These are phyloP conservation scores for Lutjanus argentimaculatus DNA, from an alignment of 2,797 vertebrate genomes.

Conservation along the genomic window DNA sequence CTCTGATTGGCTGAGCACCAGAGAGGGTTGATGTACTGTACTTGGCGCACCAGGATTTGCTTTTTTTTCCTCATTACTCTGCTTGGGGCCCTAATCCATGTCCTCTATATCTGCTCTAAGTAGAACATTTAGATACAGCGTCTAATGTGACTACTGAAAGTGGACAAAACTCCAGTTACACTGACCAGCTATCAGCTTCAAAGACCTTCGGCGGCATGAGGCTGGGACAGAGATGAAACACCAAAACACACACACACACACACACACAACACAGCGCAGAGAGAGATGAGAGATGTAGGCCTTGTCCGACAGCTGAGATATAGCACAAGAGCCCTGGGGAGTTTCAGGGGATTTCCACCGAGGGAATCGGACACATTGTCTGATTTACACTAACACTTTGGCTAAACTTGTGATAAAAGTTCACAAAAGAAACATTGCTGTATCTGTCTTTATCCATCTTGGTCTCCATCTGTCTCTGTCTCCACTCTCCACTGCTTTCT, in stretches of 20 bases:
- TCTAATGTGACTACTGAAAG: slow-evolving; percentile 64
- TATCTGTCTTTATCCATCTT: slow-evolving; percentile 72
- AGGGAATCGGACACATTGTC: slow-evolving; percentile 80
- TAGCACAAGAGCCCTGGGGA: slow-evolving; percentile 79
- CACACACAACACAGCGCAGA: slow-evolving; percentile 38
- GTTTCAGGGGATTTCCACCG: slow-evolving; percentile 84
- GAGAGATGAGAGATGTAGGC: slow-evolving; percentile 72
- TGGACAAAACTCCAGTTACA: slow-evolving; percentile 70
- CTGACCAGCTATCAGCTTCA: slow-evolving; percentile 76
- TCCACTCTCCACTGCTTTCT: slow-evolving; percentile 36
- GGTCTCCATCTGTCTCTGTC: slow-evolving; percentile 60
- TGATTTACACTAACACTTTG: slow-evolving; percentile 86
- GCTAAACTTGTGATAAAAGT: slow-evolving; percentile 84
- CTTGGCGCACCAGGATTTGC: neutral
- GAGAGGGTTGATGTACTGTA: neutral
- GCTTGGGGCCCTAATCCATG: slow-evolving; percentile 7
- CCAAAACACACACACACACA: slow-evolving; percentile 44
- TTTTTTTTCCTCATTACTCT: neutral
- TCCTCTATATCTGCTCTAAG: slow-evolving; percentile 42
- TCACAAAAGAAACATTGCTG: slow-evolving; percentile 75
- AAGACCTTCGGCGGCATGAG: slow-evolving; percentile 57
- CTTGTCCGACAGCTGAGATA: slow-evolving; percentile 81
- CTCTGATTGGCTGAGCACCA: neutral
- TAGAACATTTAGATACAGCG: slow-evolving; percentile 52
- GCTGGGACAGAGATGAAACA: slow-evolving; percentile 57